phyloP scores from a whole-genome alignment of 1,140 invertebrate genomes.

The Phortica variegata region DNA sequence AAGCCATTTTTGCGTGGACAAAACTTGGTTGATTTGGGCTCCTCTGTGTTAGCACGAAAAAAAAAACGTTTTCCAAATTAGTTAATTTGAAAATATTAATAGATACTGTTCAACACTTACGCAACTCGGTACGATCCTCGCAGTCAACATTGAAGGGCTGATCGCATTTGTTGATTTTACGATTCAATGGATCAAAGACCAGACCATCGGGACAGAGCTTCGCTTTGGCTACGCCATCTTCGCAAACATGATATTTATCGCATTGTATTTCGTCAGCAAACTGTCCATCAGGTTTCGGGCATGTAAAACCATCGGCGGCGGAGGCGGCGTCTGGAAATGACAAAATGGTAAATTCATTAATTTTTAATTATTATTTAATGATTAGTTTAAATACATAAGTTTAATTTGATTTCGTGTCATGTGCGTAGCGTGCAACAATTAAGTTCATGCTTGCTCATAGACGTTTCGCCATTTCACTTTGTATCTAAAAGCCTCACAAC shows the following conservation, averaged over 20 bases:
- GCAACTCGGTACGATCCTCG: slow-evolving; percentile 78
- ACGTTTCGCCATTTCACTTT: too few species aligned
- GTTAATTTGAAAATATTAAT: too few species aligned
- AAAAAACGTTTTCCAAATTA: too few species aligned
- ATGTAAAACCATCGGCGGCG: slow-evolving; percentile 63
- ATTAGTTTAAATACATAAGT: neutral
- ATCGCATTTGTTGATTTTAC: slow-evolving; percentile 86
- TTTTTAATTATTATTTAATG: slow-evolving; percentile 2
- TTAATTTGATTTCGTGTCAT: too few species aligned
- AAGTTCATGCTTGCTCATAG: too few species aligned
- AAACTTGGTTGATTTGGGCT: slow-evolving; percentile 68
- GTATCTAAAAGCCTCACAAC: too few species aligned
- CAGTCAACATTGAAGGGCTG: slow-evolving; percentile 89
- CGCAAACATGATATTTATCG: slow-evolving; percentile 83
- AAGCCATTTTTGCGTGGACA: slow-evolving; percentile 85
- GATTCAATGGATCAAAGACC: slow-evolving; percentile 80
- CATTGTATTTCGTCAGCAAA: slow-evolving; percentile 78
- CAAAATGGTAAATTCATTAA: slow-evolving; percentile 13
- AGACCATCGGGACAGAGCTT: slow-evolving; percentile 84
- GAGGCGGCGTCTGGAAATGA: slow-evolving; percentile 61
- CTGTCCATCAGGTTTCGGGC: slow-evolving; percentile 75
- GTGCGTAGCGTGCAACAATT: too few species aligned
- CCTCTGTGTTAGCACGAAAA: slow-evolving; percentile 61
- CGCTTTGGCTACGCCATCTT: slow-evolving; percentile 69
- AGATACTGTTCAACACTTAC: slow-evolving; percentile 68